Conservation (phyloP, 2,797 vertebrate species). For the Staurois parvus region DNA sequence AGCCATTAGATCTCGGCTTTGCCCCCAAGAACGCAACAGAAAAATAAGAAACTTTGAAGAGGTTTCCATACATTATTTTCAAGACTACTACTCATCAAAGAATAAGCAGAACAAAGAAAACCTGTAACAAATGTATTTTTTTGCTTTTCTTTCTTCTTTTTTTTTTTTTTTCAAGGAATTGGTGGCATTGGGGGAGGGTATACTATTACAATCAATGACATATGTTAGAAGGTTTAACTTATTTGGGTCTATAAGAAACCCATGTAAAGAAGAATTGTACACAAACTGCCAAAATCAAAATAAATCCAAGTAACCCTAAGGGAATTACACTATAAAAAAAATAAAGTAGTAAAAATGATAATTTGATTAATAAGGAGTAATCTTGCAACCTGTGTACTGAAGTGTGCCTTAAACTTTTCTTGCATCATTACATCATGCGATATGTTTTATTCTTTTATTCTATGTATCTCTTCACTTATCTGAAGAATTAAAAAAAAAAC, state of each 20-base stretch:
- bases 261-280: too few relatives aligned
- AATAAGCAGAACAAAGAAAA: slow-evolving; percentile 54
- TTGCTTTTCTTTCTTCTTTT: slow-evolving; percentile 12
- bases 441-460: background rate
- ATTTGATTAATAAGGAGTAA: too few relatives aligned
- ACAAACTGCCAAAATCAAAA: too few relatives aligned
- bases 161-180: background rate
- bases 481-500: background rate
- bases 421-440: too few relatives aligned
- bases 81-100: slow-evolving; percentile 46
- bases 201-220: slow-evolving; percentile 35
- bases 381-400: too few relatives aligned
- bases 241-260: background rate
- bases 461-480: too few relatives aligned
- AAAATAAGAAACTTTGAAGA: slow-evolving; percentile 33
- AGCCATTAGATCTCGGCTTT: slow-evolving; percentile 62
- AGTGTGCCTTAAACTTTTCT: too few relatives aligned
- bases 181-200: background rate
- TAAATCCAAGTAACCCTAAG: too few relatives aligned
- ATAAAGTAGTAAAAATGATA: too few relatives aligned
- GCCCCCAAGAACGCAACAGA: slow-evolving; percentile 60
- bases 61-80: slow-evolving; percentile 31
- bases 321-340: too few relatives aligned
- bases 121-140: slow-evolving; percentile 46
- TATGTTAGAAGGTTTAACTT: slow-evolving; percentile 59